Evolutionary conservation across 1,140 invertebrate genomes (phyloP).

Genomic region (Brachionus angularis): DNA sequence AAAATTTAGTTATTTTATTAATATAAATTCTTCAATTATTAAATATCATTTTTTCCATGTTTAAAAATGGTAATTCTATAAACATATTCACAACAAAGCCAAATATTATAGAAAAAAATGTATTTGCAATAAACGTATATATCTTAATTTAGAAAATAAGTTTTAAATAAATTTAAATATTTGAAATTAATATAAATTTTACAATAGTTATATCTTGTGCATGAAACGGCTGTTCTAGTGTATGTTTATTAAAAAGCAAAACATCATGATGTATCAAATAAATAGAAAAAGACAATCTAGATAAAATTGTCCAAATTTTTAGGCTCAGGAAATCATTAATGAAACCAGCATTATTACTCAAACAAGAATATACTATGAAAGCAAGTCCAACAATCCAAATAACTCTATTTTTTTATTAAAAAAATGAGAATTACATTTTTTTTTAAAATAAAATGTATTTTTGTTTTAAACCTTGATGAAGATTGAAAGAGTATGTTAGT

Average conservation of each 20-base stretch:
- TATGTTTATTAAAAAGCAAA: not conserved
- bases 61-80: slow-evolving; percentile 17
- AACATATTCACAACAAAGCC: slow-evolving; percentile 11
- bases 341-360: slow-evolving; percentile 9
- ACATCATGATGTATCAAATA: slow-evolving; percentile 71
- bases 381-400: slow-evolving; percentile 14
- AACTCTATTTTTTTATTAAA: not conserved
- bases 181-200: not conserved
- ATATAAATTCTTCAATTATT: no score
- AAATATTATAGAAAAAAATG: not conserved
- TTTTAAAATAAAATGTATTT: not conserved
- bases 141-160: not conserved
- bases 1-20: no score
- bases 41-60: slow-evolving; percentile 24
- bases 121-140: slow-evolving; percentile 21
- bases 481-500: not conserved
- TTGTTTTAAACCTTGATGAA: slow-evolving; percentile 1
- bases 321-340: slow-evolving; percentile 72
- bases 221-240: not conserved
- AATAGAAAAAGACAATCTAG: slow-evolving; percentile 79
- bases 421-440: not conserved
- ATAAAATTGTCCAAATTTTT: slow-evolving; percentile 73
- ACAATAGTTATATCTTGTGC: slow-evolving; percentile 6
- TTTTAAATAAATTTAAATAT: not conserved
- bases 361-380: not conserved